A percentile compares a stretch with the other conserved stretches of the same genome.
Evolutionary conservation across 2,113 vertebrate species (phyloP).

Genomic region (Mormyrus iriodes): DNA sequence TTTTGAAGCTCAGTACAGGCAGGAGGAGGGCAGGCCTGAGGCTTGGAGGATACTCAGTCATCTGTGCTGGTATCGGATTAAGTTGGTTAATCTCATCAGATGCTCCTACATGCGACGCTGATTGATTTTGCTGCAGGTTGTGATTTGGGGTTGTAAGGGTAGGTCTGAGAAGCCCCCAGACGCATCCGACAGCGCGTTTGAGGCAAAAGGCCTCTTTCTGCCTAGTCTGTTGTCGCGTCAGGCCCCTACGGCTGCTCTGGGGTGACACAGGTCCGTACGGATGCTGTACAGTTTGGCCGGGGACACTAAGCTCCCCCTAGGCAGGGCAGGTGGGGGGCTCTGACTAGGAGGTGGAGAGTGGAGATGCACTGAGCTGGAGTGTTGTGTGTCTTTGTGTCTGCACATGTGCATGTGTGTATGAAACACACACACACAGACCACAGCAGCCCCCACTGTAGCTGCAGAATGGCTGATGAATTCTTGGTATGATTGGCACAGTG

Average conservation of each 20-base stretch:
- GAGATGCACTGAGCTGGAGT: too few relatives aligned
- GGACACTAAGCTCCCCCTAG: background rate
- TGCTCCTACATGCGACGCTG: conserved; percentile 57
- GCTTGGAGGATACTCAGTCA: conserved; percentile 43
- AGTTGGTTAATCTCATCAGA: conserved; percentile 41
- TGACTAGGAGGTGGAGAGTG: background rate
- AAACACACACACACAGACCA: background rate
- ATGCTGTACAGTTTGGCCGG: background rate
- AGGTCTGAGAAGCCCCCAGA: background rate
- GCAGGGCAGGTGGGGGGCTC: background rate
- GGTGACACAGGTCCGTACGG: background rate
- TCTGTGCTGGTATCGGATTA: conserved; percentile 39
- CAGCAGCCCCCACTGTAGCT: background rate
- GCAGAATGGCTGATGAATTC: background rate
- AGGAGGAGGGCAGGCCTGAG: background rate
- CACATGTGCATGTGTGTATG: too few relatives aligned
- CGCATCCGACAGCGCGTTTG: conserved; percentile 28
- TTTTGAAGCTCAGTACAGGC: conserved; percentile 14
- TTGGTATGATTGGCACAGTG: background rate
- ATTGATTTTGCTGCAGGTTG: conserved; percentile 58
- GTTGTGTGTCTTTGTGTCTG: background rate
- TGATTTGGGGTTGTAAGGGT: conserved; percentile 32
- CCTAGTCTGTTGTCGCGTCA: background rate
- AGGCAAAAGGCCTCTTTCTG: background rate
- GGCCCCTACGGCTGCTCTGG: background rate